Evolutionary conservation across 2,113 vertebrate genomes (phyloP), one percentile per base, ranked within the genome.

Genomic region (Atrichornis clamosus): DNA sequence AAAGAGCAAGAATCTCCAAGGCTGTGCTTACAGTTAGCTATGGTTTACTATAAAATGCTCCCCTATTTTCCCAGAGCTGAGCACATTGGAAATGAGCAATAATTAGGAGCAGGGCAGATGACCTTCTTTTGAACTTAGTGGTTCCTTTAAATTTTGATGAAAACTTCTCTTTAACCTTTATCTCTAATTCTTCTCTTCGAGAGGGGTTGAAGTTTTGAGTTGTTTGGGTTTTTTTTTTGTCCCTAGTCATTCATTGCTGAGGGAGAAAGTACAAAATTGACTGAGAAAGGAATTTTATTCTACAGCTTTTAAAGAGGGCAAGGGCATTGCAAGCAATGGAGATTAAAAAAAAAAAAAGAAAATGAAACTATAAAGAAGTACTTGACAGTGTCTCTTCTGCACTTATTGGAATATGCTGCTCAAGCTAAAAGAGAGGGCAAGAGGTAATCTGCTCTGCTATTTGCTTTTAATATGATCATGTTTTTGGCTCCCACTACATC

Each of bases 341-440:
- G 82, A 95, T 79, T 86, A 72, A 8, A 69, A 86, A 84, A 79
- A n/a, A 67, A 82, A 80, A 84, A 93, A 84, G 70, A 91, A 97
- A 97, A 97, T 97, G 89, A 91, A 98, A 95, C 97, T 94, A 91
- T 97, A 97, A 98, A 97, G 92, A 96, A 97, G 89, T 95, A 96
- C 85, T 96, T 98, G 97, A 98, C 97, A 98, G 91, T 90, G 92
- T 96, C 92, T 97, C 93, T 95, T 96, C 96, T 97, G 92, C 90
- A 89, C 42, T 94, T 81, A 91, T 60, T 92, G 84, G 56, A 95
- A 97, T 97, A 93, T 96, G 97, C 97, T 97, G 97, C 94, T 95
- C 69, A 80, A 97, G 96, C 92, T 96, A 78, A 96, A 97, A 97
- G 87, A 96, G 72, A 67, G 97, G 94, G 91, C 95, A 92, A 94